Evolutionary conservation across 2,797 vertebrate species (phyloP).

Genomic region (Semotilus atromaculatus): DNA sequence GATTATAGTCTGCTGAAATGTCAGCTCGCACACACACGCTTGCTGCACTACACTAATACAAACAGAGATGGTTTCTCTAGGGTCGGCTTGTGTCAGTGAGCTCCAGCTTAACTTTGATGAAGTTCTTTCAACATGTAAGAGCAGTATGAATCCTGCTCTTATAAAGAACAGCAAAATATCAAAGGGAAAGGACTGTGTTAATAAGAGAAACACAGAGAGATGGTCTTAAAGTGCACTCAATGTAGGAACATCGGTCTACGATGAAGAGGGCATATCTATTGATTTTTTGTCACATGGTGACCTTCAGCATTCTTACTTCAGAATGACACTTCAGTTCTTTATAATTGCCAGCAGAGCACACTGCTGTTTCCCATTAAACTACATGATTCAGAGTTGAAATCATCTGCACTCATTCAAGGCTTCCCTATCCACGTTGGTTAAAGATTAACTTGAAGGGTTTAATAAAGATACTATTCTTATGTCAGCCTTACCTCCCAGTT

Average conservation of each 20-base stretch:
- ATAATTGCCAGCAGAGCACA: not conserved
- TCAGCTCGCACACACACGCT: conserved; percentile 2
- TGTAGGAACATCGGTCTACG: not conserved
- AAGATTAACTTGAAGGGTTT: not conserved
- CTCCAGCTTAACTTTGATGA: conserved; percentile 20
- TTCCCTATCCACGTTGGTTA: not conserved
- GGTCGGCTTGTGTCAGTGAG: conserved; percentile 26
- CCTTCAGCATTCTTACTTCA: conserved; percentile 15
- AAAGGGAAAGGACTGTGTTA: conserved; percentile 23
- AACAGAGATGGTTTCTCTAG: conserved; percentile 5
- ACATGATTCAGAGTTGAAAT: not conserved
- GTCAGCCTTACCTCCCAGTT: conserved; percentile 90
- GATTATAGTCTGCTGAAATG: conserved; percentile 38
- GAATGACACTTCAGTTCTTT: conserved; percentile 3
- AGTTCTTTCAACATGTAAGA: conserved; percentile 6
- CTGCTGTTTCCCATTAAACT: not conserved
- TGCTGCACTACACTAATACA: conserved; percentile 17
- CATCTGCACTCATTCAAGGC: not conserved
- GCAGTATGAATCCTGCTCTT: not conserved
- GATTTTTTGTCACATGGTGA: conserved; percentile 24
- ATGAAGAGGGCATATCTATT: conserved; percentile 8
- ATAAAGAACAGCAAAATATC: conserved; percentile 21
- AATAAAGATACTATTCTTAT: not conserved
- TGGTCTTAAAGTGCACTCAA: not conserved
- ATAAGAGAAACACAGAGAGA: conserved; percentile 19